Percentiles rank a stretch among this genome's conserved stretches.
Conservation (phyloP, 1,140 invertebrate species). For the Lordiphosa mommai region DNA sequence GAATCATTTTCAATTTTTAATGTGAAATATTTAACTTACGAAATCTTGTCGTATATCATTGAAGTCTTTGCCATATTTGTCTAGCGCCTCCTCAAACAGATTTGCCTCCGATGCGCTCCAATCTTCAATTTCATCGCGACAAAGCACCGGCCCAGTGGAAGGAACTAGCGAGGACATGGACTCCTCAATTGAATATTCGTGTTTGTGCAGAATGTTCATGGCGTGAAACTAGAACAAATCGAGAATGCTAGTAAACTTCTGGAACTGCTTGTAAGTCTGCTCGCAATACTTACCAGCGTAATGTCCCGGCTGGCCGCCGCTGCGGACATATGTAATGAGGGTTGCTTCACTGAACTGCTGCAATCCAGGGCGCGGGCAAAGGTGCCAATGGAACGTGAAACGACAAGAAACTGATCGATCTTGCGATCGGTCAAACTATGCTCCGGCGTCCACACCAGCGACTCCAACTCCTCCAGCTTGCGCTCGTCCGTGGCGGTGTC, state of each 20-base stretch:
- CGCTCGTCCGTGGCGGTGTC: conserved; percentile 89
- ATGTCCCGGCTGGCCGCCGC: conserved; percentile 99
- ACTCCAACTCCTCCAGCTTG: conserved; percentile 90
- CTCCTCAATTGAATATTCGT: conserved; percentile 94
- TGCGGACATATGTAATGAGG: conserved; percentile 98
- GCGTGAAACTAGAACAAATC: conserved; percentile 90
- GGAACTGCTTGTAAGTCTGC: background rate
- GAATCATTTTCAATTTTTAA: too few species aligned
- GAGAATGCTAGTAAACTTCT: background rate
- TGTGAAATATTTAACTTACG: conserved; percentile 85
- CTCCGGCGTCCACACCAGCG: conserved; percentile 95
- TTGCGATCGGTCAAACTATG: conserved; percentile 95
- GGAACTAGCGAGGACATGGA: conserved; percentile 97
- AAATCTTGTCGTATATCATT: conserved; percentile 98
- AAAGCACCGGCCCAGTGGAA: conserved; percentile 95
- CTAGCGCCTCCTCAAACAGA: conserved; percentile 98
- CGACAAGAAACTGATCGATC: conserved; percentile 99
- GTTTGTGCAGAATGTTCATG: conserved; percentile 97
- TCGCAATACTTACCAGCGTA: conserved; percentile 88
- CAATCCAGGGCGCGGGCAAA: conserved; percentile 99
- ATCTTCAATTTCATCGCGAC: conserved; percentile 99
- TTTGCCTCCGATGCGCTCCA: conserved; percentile 99
- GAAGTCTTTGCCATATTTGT: conserved; percentile 99
- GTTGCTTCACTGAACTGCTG: conserved; percentile 98
- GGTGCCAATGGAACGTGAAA: conserved; percentile 98